These are phyloP conservation scores for Cecidostiba fungosa DNA, from an alignment of 2,888 invertebrate species.

Conservation along the genomic window DNA sequence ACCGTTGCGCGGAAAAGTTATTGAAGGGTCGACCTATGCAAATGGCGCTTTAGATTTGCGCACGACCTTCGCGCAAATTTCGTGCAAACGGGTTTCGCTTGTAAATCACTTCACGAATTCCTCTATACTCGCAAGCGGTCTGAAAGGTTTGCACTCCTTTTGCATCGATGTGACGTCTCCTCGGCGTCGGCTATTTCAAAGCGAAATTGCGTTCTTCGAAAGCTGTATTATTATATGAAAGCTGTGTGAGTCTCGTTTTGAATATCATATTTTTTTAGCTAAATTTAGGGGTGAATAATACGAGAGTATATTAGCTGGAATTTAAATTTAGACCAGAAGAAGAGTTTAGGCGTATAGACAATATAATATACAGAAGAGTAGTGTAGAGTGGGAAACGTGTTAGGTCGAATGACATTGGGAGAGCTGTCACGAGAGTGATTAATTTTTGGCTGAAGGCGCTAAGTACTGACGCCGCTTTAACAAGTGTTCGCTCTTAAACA, in stretches of 20 bases:
- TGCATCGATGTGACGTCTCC: conserved; percentile 47
- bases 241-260: neutral
- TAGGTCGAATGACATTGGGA: conserved; percentile 56
- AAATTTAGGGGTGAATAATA: neutral
- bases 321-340: conserved; percentile 50
- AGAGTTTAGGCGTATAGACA: conserved; percentile 5
- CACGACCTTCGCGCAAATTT: conserved; percentile 73
- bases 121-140: conserved; percentile 23
- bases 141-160: conserved; percentile 49
- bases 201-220: neutral
- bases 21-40: conserved; percentile 67
- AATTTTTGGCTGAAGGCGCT: conserved; percentile 58
- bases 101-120: conserved; percentile 72
- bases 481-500: conserved; percentile 63
- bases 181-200: neutral
- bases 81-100: conserved; percentile 73
- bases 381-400: conserved; percentile 16
- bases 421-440: conserved; percentile 60
- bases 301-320: neutral
- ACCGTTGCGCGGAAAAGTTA: conserved; percentile 67
- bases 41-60: conserved; percentile 66
- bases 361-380: neutral
- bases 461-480: conserved; percentile 59
- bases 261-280: neutral
- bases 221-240: neutral